Evolutionary conservation across 2,797 vertebrate species (phyloP).

Genomic region (Oreonectes daqikongensis): DNA sequence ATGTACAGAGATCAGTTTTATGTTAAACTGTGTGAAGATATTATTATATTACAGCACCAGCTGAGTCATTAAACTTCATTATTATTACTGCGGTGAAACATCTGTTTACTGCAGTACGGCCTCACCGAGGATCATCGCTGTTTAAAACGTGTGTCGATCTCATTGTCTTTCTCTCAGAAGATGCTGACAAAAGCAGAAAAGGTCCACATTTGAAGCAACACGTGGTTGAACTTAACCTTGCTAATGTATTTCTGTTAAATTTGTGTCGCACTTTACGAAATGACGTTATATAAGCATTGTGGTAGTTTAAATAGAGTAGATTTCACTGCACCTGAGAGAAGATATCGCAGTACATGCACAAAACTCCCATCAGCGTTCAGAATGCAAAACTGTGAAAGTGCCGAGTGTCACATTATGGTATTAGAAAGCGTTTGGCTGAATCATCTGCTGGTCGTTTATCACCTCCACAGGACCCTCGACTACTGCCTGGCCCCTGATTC

Average conservation of each 20-base stretch:
- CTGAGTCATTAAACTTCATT: neutral
- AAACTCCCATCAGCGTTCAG: neutral
- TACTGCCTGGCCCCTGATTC: conserved; percentile 62
- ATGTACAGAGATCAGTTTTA: conserved; percentile 4
- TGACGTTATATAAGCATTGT: no score
- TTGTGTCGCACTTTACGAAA: neutral
- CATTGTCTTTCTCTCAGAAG: neutral
- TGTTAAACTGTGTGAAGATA: neutral
- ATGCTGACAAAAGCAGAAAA: neutral
- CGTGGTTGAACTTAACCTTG: neutral
- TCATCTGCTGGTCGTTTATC: conserved; percentile 9
- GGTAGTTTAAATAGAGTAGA: no score
- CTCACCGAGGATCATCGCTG: neutral
- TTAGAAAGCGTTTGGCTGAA: conserved; percentile 40
- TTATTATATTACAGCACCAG: neutral
- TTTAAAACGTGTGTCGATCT: neutral
- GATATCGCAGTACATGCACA: neutral
- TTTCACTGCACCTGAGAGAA: no score
- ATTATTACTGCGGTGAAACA: neutral
- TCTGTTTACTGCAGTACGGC: neutral
- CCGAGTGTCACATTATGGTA: conserved; percentile 1
- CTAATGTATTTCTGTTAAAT: neutral
- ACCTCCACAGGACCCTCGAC: neutral
- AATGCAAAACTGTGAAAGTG: conserved; percentile 5
- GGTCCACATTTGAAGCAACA: neutral